Evolutionary conservation across 2,888 invertebrate species (phyloP).

Genomic region (Hemicrepidius hirtus): DNA sequence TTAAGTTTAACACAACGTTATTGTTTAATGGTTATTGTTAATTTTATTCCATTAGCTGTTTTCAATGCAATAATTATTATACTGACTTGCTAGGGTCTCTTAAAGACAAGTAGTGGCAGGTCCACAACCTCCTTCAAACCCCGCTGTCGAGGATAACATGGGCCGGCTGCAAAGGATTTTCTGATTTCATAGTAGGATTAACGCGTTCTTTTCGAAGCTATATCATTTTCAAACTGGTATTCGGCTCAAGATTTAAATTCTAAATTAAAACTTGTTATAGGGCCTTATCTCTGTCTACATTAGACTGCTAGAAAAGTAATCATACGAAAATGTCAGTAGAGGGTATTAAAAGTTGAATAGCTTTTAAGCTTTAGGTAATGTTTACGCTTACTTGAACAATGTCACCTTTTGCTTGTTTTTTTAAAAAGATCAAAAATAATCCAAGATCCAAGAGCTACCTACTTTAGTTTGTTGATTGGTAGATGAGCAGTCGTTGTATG

Average conservation of each 20-base stretch:
- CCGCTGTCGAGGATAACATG: neutral
- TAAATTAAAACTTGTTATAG: constrained; percentile 26
- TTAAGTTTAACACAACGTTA: constrained; percentile 20
- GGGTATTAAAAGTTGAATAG: constrained; percentile 17
- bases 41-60: constrained; percentile 27
- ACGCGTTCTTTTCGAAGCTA: neutral
- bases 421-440: neutral
- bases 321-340: constrained; percentile 22
- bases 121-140: neutral
- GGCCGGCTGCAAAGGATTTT: constrained; percentile 20
- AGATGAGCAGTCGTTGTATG: too few relatives aligned
- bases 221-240: constrained; percentile 31
- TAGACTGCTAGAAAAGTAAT: constrained; percentile 25
- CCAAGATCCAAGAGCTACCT: too few relatives aligned
- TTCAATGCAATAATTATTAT: constrained; percentile 25
- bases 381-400: constrained; percentile 40
- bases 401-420: neutral
- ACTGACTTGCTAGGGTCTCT: neutral
- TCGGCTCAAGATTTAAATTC: constrained; percentile 23
- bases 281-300: neutral
- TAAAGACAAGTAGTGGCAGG: constrained; percentile 2
- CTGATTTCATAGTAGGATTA: constrained; percentile 24
- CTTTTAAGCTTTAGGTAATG: constrained; percentile 22
- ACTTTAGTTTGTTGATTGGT: too few relatives aligned
- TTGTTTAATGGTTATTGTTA: constrained; percentile 33